Base-by-base conservation (phyloP, 2,113 vertebrate genomes). In the Poeciliopsis prolifica region DNA sequence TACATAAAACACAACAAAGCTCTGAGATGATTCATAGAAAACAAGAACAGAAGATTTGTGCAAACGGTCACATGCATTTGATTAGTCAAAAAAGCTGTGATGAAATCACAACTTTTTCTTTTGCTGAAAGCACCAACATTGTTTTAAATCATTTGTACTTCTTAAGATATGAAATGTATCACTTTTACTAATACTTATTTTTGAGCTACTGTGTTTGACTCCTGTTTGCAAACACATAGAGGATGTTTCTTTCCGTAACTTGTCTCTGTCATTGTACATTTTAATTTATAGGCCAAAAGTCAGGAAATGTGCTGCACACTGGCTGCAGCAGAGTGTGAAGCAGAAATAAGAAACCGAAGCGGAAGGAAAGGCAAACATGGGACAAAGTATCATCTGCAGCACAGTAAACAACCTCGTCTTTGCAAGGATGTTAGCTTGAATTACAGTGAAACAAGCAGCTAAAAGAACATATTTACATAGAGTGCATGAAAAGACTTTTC, bases 381-480 rank as follows among this genome's bases (percentile, higher is more conserved):
- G 6, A 22, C 5, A 63, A 9, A 24, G 22, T 28, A 6, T 66
- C 44, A 48, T 48, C 14, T 19, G 44, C 44, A 48, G 17, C 44
- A 19, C 15, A 48, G 44, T 19, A 19, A 48, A 7, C 15, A 48
- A 17, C 17, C 1, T 26, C 19, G 17, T 62, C 6, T 31, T 62
- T 7, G 7, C 4, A 48, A 19, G 66, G n/a, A 58, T 48, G 42
- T 68, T 51, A 17, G 35, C 3, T 9, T 33, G 60, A 74, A 33
- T 26, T 72, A 0, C 65, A 83, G 74, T 81, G 58, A 83, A 77
- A 84, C 65, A 78, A 44, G 17, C 44, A 48, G 44, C 4, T 48
- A 17, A 48, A 48, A 48, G 1, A 17, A 19, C 15, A 48, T 48
- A 48, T 4, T 17, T 48, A 3, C 44, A 48, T 19, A 17, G 12